Evolutionary conservation across 2,888 invertebrate genomes (phyloP).

Genomic region (Kuschelorhynchus macadamiae): DNA sequence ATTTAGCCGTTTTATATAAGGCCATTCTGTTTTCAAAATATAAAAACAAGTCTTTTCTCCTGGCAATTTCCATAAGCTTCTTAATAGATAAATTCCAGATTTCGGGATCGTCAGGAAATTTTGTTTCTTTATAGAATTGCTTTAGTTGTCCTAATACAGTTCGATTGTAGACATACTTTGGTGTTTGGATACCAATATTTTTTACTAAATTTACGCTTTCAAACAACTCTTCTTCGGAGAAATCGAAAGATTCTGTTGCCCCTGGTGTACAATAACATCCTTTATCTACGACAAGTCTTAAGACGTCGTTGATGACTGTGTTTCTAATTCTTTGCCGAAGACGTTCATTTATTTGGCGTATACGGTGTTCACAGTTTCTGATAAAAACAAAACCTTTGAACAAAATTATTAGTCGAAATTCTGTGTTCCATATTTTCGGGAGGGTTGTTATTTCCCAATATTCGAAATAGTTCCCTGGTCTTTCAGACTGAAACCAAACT

Average conservation of each 20-base stretch:
- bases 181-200: slow-evolving; percentile 40
- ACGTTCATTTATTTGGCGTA: slow-evolving; percentile 40
- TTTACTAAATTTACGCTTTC: slow-evolving; percentile 57
- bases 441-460: slow-evolving; percentile 53
- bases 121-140: slow-evolving; percentile 55
- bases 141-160: slow-evolving; percentile 56
- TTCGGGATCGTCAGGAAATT: slow-evolving; percentile 47
- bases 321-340: slow-evolving; percentile 52
- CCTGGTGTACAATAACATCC: slow-evolving; percentile 37
- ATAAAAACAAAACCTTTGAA: slow-evolving; percentile 51
- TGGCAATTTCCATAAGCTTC: slow-evolving; percentile 51
- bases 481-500: slow-evolving; percentile 69
- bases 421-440: slow-evolving; percentile 51
- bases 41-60: slow-evolving; percentile 53
- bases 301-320: slow-evolving; percentile 52
- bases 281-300: slow-evolving; percentile 48
- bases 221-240: slow-evolving; percentile 56
- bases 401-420: slow-evolving; percentile 43
- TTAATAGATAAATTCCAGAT: slow-evolving; percentile 58
- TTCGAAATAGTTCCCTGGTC: slow-evolving; percentile 51
- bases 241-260: slow-evolving; percentile 17
- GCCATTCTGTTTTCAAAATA: slow-evolving; percentile 37
- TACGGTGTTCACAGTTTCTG: slow-evolving; percentile 33
- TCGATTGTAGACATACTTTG: slow-evolving; percentile 58
- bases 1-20: slow-evolving; percentile 32